Base-by-base conservation (phyloP, 1,140 invertebrate genomes). In the Aplysia californica region DNA sequence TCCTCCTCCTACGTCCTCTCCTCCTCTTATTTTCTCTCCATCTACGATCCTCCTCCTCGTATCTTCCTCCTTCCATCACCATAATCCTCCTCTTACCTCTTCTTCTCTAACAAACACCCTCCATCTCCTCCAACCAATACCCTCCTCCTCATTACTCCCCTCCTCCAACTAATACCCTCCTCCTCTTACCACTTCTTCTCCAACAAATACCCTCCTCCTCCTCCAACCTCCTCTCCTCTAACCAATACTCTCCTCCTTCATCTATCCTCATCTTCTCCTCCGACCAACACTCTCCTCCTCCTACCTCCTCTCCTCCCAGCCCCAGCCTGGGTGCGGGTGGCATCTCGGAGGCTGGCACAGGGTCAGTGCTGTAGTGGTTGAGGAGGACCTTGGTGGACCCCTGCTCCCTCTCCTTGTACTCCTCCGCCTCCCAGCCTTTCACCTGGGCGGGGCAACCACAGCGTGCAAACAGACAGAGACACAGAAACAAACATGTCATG, bases 221-320 rank as follows among this genome's bases (percentile, higher is more conserved):
- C 44, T n/a, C n/a, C 44, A 15, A 15, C n/a, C 44, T n/a, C 44
- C 44, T n/a, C n/a, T 50, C n/a, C n/a, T n/a, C 44, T 50, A 15
- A 15, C 44, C n/a, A 15, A 15, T 50, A 15, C 44, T 50, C 44
- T 50, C n/a, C 44, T 50, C 44, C 44, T 50, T n/a, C 44, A 15
- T 50, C 44, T n/a, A 50, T 50, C n/a, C 10, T 50, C n/a, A 50
- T 10, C 44, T 50, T 50, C 44, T n/a, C 44, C 44, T n/a, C 44
- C 44, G 10, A 10, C 44, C 44, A 50, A 50, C 44, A 10, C 44
- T n/a, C n/a, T 50, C 44, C 44, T 50, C 44, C 44, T 15, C 44
- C 44, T 26, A 86, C 84, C 31, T 85, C 87, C 36, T 85, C 80
- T n/a, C 81, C 87, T 10, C 86, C 88, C 26, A 81, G 78, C 44